A percentile compares a stretch with the other conserved stretches of the same genome.
phyloP scores from a whole-genome alignment of 2,797 vertebrate genomes.

The Catharus ustulatus region DNA sequence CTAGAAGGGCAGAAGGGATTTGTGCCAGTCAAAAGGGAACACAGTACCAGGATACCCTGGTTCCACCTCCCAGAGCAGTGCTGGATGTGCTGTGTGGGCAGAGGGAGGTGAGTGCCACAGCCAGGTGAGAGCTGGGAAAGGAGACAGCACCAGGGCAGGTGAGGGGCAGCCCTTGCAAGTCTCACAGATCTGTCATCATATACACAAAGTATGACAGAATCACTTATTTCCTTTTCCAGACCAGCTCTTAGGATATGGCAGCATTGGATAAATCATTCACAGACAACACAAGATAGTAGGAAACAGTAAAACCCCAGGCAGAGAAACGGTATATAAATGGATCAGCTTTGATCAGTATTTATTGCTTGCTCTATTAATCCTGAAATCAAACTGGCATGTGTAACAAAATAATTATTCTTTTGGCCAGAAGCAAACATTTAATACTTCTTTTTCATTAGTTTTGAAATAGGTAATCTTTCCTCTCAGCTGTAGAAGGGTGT shows the following conservation, averaged over 20 bases:
- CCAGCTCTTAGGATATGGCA: not conserved
- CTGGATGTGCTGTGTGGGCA: not conserved
- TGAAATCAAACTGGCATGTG: conserved; percentile 8
- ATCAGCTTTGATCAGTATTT: conserved; percentile 53
- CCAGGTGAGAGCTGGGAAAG: not conserved
- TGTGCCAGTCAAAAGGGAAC: not conserved
- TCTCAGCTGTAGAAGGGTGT: not conserved
- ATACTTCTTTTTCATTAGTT: not conserved
- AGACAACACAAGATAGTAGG: not conserved
- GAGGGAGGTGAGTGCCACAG: not conserved
- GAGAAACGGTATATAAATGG: not conserved
- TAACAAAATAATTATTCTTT: conserved; percentile 47
- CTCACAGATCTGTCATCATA: not conserved
- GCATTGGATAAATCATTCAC: not conserved
- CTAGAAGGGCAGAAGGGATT: not conserved
- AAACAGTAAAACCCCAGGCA: not conserved
- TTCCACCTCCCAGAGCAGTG: not conserved
- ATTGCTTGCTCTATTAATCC: conserved; percentile 45
- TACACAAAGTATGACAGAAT: not conserved
- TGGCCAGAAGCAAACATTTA: not conserved
- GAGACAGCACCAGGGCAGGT: not conserved
- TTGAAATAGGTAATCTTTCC: not conserved
- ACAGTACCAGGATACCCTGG: not conserved
- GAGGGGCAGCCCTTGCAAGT: not conserved
- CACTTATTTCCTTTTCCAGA: not conserved